These are phyloP conservation scores for Aeoliscus strigatus DNA, from an alignment of 2,797 vertebrate species.

Conservation along the genomic window DNA sequence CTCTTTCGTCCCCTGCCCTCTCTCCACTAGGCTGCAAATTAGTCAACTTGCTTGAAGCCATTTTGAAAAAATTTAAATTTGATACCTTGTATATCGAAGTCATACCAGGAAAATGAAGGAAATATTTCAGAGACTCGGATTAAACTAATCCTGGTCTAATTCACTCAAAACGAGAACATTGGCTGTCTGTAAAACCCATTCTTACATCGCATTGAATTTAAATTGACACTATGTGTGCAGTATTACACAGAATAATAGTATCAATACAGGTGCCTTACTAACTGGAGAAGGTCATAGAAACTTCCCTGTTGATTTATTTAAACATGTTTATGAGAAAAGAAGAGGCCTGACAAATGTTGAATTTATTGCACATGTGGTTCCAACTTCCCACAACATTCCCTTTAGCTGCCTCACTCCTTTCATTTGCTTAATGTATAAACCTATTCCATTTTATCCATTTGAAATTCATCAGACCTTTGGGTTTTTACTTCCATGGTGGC, in stretches of 20 bases:
- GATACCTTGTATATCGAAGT: too few relatives aligned
- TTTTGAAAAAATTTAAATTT: constrained; percentile 12
- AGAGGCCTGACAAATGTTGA: too few relatives aligned
- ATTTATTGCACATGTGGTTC: too few relatives aligned
- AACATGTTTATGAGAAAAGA: constrained; percentile 18
- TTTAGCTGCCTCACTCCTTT: constrained; percentile 22
- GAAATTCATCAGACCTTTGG: constrained; percentile 52
- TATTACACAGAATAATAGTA: too few relatives aligned
- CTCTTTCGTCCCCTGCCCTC: too few relatives aligned
- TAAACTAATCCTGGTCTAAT: constrained; percentile 64
- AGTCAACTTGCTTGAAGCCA: not conserved
- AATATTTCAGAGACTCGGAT: constrained; percentile 58
- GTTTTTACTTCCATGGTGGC: constrained; percentile 37
- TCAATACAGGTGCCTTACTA: constrained; percentile 22
- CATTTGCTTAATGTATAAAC: constrained; percentile 65
- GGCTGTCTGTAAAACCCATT: constrained; percentile 46
- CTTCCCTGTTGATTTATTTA: constrained; percentile 19
- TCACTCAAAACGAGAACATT: constrained; percentile 53
- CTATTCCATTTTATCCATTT: constrained; percentile 65
- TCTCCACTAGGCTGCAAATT: not conserved
- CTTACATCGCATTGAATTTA: constrained; percentile 56
- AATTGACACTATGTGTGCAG: too few relatives aligned
- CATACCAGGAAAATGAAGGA: constrained; percentile 44
- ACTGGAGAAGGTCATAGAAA: not conserved
- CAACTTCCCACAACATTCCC: too few relatives aligned